Evolutionary conservation across 2,888 invertebrate genomes (phyloP).

Genomic region (Phengaris arion): DNA sequence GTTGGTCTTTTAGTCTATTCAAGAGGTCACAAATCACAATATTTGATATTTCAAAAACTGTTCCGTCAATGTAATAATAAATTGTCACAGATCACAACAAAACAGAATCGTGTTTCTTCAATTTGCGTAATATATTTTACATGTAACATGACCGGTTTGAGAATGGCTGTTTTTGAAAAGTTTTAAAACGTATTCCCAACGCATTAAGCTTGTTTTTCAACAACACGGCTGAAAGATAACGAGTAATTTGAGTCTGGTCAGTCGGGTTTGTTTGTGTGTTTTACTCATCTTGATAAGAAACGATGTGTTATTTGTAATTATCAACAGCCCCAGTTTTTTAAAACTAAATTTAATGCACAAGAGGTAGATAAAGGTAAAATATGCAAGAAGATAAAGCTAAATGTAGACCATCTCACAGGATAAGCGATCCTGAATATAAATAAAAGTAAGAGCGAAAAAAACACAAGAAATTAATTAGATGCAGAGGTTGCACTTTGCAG

Average conservation of each 20-base stretch:
- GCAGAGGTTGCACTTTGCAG: too few relatives aligned
- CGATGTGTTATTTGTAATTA: not conserved
- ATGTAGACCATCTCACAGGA: too few relatives aligned
- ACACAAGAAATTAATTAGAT: too few relatives aligned
- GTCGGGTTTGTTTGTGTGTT: not conserved
- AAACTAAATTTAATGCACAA: not conserved
- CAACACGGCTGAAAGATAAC: constrained; percentile 8
- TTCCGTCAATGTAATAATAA: not conserved
- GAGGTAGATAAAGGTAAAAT: too few relatives aligned
- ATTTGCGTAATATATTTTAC: constrained; percentile 5
- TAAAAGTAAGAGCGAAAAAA: too few relatives aligned
- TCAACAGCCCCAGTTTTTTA: not conserved
- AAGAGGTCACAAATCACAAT: not conserved
- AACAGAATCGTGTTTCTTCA: constrained; percentile 24
- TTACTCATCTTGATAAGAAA: constrained; percentile 13
- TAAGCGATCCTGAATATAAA: too few relatives aligned
- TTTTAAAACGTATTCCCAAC: not conserved
- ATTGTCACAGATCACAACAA: constrained; percentile 4
- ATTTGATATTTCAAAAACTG: not conserved
- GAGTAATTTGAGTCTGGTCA: constrained; percentile 18
- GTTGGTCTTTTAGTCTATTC: too few relatives aligned
- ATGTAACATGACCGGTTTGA: constrained; percentile 2
- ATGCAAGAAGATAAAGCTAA: too few relatives aligned
- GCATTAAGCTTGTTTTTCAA: constrained; percentile 7
- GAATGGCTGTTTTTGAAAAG: not conserved